A percentile compares a stretch with the other conserved stretches of the same genome.
These are phyloP conservation scores for Aselliscus stoliczkanus DNA, from an alignment of 2,797 vertebrate genomes.

Conservation along the genomic window DNA sequence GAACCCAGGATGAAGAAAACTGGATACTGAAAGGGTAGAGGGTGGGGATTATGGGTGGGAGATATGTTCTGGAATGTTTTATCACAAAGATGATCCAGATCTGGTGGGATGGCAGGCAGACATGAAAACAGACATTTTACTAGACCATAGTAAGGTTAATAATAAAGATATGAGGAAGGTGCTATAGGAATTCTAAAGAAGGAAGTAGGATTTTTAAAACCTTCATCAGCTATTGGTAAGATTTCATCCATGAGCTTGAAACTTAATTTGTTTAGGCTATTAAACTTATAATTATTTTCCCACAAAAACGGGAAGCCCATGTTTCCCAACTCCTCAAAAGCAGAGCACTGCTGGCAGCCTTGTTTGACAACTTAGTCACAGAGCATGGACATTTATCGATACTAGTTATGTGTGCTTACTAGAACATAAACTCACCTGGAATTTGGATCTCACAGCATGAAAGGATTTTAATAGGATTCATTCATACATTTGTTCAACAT, in stretches of 20 bases:
- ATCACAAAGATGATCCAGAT: not conserved
- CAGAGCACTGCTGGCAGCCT: not conserved
- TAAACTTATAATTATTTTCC: constrained; percentile 3
- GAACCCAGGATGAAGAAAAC: not conserved
- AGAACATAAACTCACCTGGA: constrained; percentile 51
- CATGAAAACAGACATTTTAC: not conserved
- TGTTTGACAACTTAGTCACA: not conserved
- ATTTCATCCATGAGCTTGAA: constrained; percentile 33
- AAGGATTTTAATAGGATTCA: constrained; percentile 59
- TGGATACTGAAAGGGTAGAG: not conserved
- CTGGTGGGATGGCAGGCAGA: not conserved
- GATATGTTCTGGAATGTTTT: not conserved
- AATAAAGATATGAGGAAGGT: not conserved
- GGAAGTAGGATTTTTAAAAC: not conserved
- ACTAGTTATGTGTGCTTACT: not conserved
- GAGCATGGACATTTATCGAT: not conserved
- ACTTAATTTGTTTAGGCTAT: not conserved
- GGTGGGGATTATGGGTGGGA: not conserved
- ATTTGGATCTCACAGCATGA: constrained; percentile 47
- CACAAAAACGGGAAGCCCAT: not conserved
- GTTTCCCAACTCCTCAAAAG: not conserved
- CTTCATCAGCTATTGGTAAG: not conserved
- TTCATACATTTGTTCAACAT: constrained; percentile 44
- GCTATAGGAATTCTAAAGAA: not conserved
- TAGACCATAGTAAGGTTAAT: not conserved